These are phyloP conservation scores for Corythucha ciliata DNA, from an alignment of 2,888 invertebrate genomes.

Conservation along the genomic window DNA sequence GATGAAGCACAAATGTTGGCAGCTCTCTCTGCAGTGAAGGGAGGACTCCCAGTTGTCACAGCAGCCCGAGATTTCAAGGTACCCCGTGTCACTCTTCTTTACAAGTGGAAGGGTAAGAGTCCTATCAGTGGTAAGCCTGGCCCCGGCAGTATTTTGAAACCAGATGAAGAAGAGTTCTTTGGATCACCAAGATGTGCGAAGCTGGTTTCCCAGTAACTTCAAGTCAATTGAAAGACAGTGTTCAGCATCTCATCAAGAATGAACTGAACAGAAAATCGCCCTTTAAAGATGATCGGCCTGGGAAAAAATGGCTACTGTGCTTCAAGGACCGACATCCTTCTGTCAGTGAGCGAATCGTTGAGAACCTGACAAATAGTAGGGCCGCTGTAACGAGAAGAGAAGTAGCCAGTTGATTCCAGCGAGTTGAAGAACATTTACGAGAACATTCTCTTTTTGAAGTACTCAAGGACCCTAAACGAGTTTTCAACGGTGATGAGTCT, in stretches of 20 bases:
- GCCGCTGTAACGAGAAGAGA: not conserved
- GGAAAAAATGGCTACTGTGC: constrained; percentile 4
- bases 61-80: constrained; percentile 6
- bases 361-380: not conserved
- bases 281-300: constrained; percentile 4
- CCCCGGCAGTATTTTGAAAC: not conserved
- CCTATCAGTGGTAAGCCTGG: not conserved
- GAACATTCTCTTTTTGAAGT: constrained; percentile 28
- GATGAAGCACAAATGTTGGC: constrained; percentile 1
- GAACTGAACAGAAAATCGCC: not conserved
- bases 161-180: not conserved
- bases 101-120: not conserved
- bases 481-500: constrained; percentile 31
- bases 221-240: constrained; percentile 4
- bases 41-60: constrained; percentile 7
- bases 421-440: constrained; percentile 1
- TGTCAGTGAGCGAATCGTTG: not conserved
- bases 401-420: not conserved
- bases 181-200: constrained; percentile 3
- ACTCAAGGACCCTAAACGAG: constrained; percentile 34
- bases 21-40: not conserved
- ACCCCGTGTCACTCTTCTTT: not conserved
- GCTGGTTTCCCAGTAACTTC: constrained; percentile 3
- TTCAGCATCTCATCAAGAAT: constrained; percentile 2
- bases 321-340: not conserved